A percentile compares a stretch with the other conserved stretches of the same genome.
These are phyloP conservation scores for Scophthalmus maximus DNA, from an alignment of 2,113 vertebrate genomes.

Conservation along the genomic window DNA sequence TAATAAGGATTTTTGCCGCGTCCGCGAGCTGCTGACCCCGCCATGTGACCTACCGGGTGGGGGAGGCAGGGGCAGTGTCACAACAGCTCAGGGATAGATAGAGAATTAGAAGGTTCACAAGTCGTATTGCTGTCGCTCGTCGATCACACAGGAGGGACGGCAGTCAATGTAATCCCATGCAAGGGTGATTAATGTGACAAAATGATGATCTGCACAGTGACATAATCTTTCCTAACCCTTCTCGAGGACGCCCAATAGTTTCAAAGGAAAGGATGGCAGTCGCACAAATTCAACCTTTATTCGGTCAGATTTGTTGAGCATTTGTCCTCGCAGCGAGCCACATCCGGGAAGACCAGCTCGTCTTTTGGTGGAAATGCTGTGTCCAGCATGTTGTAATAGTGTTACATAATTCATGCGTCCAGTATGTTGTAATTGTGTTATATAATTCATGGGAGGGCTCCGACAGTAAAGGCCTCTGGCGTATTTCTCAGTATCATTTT, in stretches of 20 bases:
- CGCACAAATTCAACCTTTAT: not conserved
- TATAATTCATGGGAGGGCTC: not conserved
- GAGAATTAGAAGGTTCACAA: slow-evolving; percentile 67
- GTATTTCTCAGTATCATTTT: not conserved
- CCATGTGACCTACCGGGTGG: slow-evolving; percentile 58
- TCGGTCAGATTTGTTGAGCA: slow-evolving; percentile 1
- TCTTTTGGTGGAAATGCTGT: not conserved
- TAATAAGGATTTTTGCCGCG: slow-evolving; percentile 69
- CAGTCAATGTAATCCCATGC: slow-evolving; percentile 44
- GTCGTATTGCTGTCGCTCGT: slow-evolving; percentile 34
- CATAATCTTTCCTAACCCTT: slow-evolving; percentile 24
- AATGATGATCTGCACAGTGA: slow-evolving; percentile 50
- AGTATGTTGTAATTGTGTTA: not conserved
- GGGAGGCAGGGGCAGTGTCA: slow-evolving; percentile 19
- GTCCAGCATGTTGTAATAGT: not conserved
- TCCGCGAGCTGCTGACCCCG: slow-evolving; percentile 51
- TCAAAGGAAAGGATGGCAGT: slow-evolving; percentile 13
- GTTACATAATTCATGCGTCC: not conserved
- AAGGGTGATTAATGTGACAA: slow-evolving; percentile 41
- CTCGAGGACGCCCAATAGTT: slow-evolving; percentile 5
- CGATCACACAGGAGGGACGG: slow-evolving; percentile 49
- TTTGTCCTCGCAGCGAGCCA: not conserved
- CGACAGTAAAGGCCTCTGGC: not conserved
- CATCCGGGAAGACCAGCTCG: not conserved
- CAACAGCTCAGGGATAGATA: slow-evolving; percentile 54